Percentiles rank a stretch among this genome's conserved stretches.
These are phyloP conservation scores for Picus viridis DNA, from an alignment of 2,797 vertebrate species.

Conservation along the genomic window DNA sequence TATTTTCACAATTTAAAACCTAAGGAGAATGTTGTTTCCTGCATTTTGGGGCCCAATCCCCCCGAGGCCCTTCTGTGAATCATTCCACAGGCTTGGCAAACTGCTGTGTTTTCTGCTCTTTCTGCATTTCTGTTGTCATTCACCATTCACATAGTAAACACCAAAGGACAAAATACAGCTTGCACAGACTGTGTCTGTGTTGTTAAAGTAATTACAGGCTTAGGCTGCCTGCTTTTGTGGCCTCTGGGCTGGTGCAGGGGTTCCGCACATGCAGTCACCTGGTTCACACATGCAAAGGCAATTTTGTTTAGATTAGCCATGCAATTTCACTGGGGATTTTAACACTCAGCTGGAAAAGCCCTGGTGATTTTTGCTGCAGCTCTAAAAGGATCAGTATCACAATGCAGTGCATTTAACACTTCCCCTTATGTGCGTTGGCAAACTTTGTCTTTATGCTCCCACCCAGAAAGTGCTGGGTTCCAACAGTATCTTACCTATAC, in stretches of 20 bases:
- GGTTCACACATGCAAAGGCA: neutral
- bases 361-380: neutral
- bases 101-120: neutral
- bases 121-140: neutral
- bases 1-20: too few species aligned
- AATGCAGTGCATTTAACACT: neutral
- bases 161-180: neutral
- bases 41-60: neutral
- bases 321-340: neutral
- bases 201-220: conserved; percentile 26
- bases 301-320: neutral
- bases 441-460: neutral
- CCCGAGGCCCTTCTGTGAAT: neutral
- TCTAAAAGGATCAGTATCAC: neutral
- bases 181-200: neutral
- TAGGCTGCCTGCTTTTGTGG: neutral
- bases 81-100: neutral
- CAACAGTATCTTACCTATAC: neutral
- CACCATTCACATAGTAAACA: neutral
- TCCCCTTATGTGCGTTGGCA: neutral
- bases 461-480: neutral
- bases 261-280: neutral
- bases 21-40: neutral
- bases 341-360: neutral
- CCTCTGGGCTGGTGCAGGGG: neutral